Conservation (phyloP, 2,797 vertebrate genomes). For the Onychomys leucogaster region DNA sequence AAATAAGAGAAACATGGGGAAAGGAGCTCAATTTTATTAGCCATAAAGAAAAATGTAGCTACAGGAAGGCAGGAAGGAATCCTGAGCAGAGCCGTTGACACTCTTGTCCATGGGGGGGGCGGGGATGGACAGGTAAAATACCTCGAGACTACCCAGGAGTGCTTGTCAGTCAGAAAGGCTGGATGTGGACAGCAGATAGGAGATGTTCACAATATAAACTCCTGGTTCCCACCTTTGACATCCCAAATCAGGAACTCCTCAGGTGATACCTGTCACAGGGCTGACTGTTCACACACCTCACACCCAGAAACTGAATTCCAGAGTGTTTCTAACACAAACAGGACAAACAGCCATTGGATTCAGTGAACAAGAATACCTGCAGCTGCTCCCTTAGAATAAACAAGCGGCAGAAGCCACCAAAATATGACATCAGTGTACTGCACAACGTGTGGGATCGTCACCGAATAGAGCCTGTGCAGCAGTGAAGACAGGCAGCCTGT, state of each 20-base stretch:
- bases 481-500: not conserved
- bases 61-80: not conserved
- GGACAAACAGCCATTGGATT: not conserved
- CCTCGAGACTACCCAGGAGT: not conserved
- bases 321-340: not conserved
- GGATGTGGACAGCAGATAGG: not conserved
- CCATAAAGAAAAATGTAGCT: not conserved
- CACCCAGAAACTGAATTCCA: not conserved
- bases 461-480: not conserved
- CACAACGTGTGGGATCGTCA: not conserved
- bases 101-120: too few species aligned
- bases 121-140: too few species aligned
- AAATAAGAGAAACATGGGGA: not conserved
- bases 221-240: not conserved
- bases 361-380: not conserved
- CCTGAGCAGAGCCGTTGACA: too few species aligned
- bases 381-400: not conserved
- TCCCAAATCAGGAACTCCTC: not conserved
- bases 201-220: not conserved
- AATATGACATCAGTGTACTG: not conserved
- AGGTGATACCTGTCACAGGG: fast-evolving
- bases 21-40: not conserved
- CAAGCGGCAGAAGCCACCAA: not conserved
- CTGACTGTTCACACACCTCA: not conserved
- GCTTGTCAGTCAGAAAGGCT: not conserved